Conservation (phyloP, 2,888 invertebrate species). For the Scotopteryx bipunctaria region DNA sequence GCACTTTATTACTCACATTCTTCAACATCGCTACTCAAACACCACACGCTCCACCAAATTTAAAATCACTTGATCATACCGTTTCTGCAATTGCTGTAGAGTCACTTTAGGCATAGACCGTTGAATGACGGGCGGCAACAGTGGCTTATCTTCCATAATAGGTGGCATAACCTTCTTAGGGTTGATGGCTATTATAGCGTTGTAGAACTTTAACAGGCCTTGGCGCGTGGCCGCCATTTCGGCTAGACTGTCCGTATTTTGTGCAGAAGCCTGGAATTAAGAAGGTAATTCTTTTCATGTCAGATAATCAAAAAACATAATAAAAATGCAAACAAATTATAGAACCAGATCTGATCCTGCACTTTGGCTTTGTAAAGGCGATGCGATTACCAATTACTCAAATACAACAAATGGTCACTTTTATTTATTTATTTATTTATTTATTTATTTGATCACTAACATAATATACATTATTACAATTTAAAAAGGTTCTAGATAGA, state of each 20-base stretch:
- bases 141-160: conserved; percentile 76
- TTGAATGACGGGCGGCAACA: conserved; percentile 60
- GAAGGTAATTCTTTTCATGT: too few relatives aligned
- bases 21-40: not conserved
- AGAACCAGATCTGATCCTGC: too few relatives aligned
- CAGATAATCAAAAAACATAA: too few relatives aligned
- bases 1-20: too few relatives aligned
- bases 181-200: conserved; percentile 83
- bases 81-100: conserved; percentile 73
- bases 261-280: conserved; percentile 61
- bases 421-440: too few relatives aligned
- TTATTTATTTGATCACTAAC: too few relatives aligned
- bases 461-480: too few relatives aligned
- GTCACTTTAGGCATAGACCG: conserved; percentile 74
- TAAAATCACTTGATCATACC: conserved; percentile 50
- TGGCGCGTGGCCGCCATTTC: conserved; percentile 84
- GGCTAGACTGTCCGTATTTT: conserved; percentile 85
- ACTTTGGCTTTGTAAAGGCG: not conserved
- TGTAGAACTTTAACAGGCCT: conserved; percentile 85
- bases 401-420: too few relatives aligned
- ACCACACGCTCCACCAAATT: not conserved
- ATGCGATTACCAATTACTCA: too few relatives aligned
- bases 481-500: too few relatives aligned
- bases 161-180: conserved; percentile 83
- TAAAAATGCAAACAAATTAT: too few relatives aligned